Conservation (phyloP, 2,797 vertebrate species). For the Takifugu ocellatus region DNA sequence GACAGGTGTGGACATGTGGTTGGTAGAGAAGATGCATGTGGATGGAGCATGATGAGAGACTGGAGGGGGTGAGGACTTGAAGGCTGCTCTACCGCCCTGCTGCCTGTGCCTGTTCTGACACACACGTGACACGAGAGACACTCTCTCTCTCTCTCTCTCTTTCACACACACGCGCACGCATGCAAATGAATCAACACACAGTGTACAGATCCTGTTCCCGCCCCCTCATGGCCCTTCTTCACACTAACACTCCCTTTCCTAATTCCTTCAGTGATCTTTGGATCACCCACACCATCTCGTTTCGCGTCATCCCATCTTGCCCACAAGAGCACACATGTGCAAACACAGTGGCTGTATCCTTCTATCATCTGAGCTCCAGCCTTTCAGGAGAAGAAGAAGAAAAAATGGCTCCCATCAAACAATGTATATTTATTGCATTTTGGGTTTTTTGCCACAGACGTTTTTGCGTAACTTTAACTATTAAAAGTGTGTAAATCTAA, state of each 20-base stretch:
- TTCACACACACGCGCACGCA: slow-evolving; percentile 21
- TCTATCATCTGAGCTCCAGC: slow-evolving; percentile 19
- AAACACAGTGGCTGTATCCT: slow-evolving; percentile 22
- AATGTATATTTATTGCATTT: not conserved
- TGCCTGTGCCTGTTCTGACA: slow-evolving; percentile 59
- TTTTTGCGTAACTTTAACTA: not conserved
- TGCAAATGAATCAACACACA: slow-evolving; percentile 38
- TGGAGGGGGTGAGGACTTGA: slow-evolving; percentile 42
- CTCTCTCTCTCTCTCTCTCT: slow-evolving; percentile 7
- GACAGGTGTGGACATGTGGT: slow-evolving; percentile 51
- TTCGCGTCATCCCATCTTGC: slow-evolving; percentile 12
- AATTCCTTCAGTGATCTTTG: slow-evolving; percentile 37
- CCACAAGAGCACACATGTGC: slow-evolving; percentile 22
- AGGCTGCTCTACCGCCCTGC: slow-evolving; percentile 37
- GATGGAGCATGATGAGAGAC: slow-evolving; percentile 44
- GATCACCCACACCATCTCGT: slow-evolving; percentile 18
- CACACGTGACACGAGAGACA: slow-evolving; percentile 58
- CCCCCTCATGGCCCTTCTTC: slow-evolving; percentile 36
- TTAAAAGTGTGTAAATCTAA: not conserved
- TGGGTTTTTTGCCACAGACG: not conserved
- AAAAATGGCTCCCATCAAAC: not conserved
- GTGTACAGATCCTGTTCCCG: slow-evolving; percentile 47
- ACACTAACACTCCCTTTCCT: slow-evolving; percentile 30
- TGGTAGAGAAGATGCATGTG: slow-evolving; percentile 37
- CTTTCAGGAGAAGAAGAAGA: slow-evolving; percentile 7